These are phyloP conservation scores for Patella pellucida DNA, from an alignment of 2,888 invertebrate species.

Conservation along the genomic window DNA sequence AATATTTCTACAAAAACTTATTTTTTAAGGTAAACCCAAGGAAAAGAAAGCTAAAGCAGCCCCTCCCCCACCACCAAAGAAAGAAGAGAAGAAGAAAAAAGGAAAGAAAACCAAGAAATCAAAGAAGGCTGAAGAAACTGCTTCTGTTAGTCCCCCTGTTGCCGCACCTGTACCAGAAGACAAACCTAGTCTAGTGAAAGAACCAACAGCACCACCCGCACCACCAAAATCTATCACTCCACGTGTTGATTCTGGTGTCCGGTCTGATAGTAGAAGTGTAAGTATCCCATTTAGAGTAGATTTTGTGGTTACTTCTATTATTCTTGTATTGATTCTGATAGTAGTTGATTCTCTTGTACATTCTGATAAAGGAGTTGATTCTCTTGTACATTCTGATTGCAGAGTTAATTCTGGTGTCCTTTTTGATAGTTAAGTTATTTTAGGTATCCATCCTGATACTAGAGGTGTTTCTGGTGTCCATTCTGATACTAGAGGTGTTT, in stretches of 20 bases:
- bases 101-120: conserved; percentile 42
- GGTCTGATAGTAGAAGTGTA: neutral
- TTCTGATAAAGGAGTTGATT: too few species aligned
- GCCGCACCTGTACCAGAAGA: conserved; percentile 35
- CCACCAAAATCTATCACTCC: neutral
- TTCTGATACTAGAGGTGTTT: too few species aligned
- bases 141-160: conserved; percentile 4
- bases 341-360: too few species aligned
- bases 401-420: too few species aligned
- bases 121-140: conserved; percentile 42
- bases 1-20: too few species aligned
- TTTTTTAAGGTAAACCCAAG: conserved; percentile 45
- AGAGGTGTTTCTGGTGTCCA: too few species aligned
- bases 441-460: too few species aligned
- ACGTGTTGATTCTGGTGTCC: neutral
- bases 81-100: conserved; percentile 39
- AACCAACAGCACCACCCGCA: conserved; percentile 31
- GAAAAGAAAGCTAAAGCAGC: conserved; percentile 45
- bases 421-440: too few species aligned
- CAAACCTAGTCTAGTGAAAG: conserved; percentile 29
- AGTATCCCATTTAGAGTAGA: neutral
- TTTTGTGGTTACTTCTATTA: too few species aligned
- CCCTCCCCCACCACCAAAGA: conserved; percentile 33
- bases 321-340: too few species aligned
- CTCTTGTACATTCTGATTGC: too few species aligned